Evolutionary conservation across 2,113 vertebrate genomes (phyloP).

Genomic region (Haemorhous mexicanus): DNA sequence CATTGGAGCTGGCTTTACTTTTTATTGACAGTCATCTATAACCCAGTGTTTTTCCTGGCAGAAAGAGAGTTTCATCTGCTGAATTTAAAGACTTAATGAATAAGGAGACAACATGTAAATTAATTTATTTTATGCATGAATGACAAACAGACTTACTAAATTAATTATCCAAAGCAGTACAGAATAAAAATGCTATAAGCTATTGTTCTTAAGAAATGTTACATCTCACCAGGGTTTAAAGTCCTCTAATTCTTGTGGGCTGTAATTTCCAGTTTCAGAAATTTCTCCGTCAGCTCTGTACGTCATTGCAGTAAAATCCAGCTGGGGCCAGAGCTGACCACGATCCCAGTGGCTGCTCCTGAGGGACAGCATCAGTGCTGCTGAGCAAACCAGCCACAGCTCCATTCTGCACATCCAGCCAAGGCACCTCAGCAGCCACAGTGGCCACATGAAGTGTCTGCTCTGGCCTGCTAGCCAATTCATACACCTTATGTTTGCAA

Average conservation of each 20-base stretch:
- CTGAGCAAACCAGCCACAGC: background rate
- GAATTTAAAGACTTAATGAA: background rate
- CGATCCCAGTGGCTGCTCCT: background rate
- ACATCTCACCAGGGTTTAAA: constrained; percentile 27
- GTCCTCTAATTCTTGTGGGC: constrained; percentile 41
- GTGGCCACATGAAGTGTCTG: background rate
- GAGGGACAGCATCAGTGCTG: background rate
- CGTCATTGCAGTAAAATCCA: constrained; percentile 31
- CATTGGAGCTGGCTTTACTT: background rate
- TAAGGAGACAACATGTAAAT: background rate
- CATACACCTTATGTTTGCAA: background rate
- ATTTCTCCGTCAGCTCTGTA: constrained; percentile 1
- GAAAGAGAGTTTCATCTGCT: background rate
- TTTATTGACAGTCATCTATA: background rate
- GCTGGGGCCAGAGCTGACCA: background rate
- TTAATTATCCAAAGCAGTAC: background rate
- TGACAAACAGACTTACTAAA: background rate
- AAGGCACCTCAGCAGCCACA: background rate
- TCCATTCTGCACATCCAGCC: background rate
- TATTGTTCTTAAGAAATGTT: constrained; percentile 48
- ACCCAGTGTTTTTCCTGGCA: background rate
- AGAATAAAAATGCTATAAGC: constrained; percentile 16
- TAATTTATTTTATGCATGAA: background rate
- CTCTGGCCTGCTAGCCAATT: background rate
- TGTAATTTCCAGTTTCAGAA: constrained; percentile 32